Conservation (phyloP, 2,113 vertebrate species). For the Carettochelys insculpta region DNA sequence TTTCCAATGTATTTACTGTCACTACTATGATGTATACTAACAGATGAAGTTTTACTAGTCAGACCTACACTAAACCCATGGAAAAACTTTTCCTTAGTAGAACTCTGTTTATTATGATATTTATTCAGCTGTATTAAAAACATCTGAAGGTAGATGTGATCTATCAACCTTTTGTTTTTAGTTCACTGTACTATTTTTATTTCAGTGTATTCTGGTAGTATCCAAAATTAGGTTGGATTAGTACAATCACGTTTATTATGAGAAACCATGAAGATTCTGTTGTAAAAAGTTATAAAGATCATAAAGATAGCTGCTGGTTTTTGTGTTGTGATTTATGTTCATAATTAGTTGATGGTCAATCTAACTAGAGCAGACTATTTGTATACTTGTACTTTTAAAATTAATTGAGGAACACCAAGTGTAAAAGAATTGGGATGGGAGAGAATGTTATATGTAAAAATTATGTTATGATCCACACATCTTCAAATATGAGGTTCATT, state of each 20-base stretch:
- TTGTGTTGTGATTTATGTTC: background rate
- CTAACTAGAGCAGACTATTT: background rate
- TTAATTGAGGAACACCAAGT: background rate
- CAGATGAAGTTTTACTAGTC: background rate
- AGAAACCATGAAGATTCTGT: background rate
- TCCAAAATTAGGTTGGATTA: background rate
- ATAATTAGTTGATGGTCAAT: background rate
- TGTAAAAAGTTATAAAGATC: background rate
- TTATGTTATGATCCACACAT: background rate
- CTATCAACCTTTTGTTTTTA: background rate
- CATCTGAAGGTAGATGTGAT: background rate
- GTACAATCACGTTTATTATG: background rate
- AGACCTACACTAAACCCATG: background rate
- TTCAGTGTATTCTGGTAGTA: background rate
- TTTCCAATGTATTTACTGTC: background rate
- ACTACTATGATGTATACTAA: background rate
- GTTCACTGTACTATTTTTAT: background rate
- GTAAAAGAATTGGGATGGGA: background rate
- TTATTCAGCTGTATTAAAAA: background rate
- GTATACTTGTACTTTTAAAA: background rate
- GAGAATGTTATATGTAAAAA: background rate
- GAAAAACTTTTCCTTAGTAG: background rate
- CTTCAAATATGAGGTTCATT: background rate
- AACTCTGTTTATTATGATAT: background rate
- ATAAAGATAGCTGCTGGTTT: background rate